phyloP scores from a whole-genome alignment of 2,888 invertebrate species.

The Tuta absoluta region DNA sequence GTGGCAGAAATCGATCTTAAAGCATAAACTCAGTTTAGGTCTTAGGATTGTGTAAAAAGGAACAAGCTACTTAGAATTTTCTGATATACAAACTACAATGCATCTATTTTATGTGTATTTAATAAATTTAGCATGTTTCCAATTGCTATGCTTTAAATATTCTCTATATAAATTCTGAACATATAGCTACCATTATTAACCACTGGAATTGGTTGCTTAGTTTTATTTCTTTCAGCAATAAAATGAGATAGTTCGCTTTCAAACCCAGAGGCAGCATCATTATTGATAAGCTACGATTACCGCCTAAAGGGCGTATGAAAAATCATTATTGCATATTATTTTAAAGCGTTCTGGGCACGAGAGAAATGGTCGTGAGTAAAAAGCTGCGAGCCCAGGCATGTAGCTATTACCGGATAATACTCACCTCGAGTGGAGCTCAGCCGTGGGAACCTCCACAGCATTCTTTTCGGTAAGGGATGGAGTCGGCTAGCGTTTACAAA shows the following conservation, averaged over 20 bases:
- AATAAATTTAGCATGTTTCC: too few species aligned
- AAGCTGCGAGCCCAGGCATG: conserved; percentile 50
- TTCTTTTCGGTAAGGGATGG: conserved; percentile 43
- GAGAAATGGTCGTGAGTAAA: conserved; percentile 42
- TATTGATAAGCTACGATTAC: conserved; percentile 27
- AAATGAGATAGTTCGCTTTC: conserved; percentile 14
- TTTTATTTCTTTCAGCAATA: conserved; percentile 7
- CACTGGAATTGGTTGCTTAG: conserved; percentile 1
- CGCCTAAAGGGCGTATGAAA: conserved; percentile 27
- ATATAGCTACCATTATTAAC: conserved; percentile 1
- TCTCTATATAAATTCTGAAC: neutral
- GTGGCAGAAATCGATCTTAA: too few species aligned
- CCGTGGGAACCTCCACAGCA: conserved; percentile 57
- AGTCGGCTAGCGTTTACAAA: conserved; percentile 40
- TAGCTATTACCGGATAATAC: conserved; percentile 63
- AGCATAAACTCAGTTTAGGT: too few species aligned
- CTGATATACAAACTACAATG: too few species aligned
- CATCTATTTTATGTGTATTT: too few species aligned
- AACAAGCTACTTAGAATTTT: too few species aligned
- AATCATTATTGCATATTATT: conserved; percentile 32
- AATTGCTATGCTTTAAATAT: neutral
- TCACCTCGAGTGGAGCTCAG: conserved; percentile 40
- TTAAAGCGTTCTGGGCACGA: conserved; percentile 27
- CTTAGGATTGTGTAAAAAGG: too few species aligned
- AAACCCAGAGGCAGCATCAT: conserved; percentile 23